A percentile compares a stretch with the other conserved stretches of the same genome.
These are phyloP conservation scores for Cathartes aura DNA, from an alignment of 2,113 vertebrate genomes.

Conservation along the genomic window DNA sequence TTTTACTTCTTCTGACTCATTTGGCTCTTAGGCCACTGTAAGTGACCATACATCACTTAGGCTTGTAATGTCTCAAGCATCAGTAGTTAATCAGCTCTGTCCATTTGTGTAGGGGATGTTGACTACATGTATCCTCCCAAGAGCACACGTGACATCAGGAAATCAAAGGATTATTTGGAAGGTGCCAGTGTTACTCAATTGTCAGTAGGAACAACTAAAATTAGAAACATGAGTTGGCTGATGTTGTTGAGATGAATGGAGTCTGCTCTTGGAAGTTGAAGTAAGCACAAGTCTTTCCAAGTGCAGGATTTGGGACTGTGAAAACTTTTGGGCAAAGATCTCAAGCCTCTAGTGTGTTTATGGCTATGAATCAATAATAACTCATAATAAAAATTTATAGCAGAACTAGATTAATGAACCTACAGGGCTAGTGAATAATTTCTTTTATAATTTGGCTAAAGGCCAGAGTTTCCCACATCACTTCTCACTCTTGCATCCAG, in stretches of 20 bases:
- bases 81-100: not conserved
- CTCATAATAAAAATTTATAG: not conserved
- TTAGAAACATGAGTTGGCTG: not conserved
- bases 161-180: not conserved
- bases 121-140: not conserved
- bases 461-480: not conserved
- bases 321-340: not conserved
- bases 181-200: not conserved
- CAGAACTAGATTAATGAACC: not conserved
- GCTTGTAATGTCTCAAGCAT: not conserved
- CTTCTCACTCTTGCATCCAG: not conserved
- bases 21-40: not conserved
- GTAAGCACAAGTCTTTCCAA: not conserved
- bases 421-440: not conserved
- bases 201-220: conserved; percentile 8
- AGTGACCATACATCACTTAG: not conserved
- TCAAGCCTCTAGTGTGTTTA: not conserved
- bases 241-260: not conserved
- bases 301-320: not conserved
- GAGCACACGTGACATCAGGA: not conserved
- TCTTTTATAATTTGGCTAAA: not conserved
- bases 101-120: not conserved
- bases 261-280: not conserved
- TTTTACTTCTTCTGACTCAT: not conserved
- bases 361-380: conserved; percentile 15